These are phyloP conservation scores for Arenaria interpres DNA, from an alignment of 2,113 vertebrate species.

Conservation along the genomic window DNA sequence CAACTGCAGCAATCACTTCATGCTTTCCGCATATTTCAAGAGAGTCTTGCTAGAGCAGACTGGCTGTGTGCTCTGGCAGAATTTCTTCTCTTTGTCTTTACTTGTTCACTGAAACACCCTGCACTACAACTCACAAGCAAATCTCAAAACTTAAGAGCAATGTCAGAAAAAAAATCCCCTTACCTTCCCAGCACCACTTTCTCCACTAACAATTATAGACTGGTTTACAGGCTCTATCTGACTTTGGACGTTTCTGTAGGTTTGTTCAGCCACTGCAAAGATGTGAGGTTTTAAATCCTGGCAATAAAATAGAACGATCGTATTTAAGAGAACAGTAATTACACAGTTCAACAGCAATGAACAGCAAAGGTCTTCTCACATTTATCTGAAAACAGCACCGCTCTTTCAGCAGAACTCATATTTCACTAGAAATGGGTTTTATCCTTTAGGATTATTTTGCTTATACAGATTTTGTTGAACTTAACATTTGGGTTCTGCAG, in stretches of 20 bases:
- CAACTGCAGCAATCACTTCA: slow-evolving; percentile 5
- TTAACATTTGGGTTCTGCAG: neutral
- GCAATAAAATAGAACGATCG: neutral
- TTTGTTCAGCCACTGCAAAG: slow-evolving; percentile 92
- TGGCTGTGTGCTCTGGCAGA: neutral
- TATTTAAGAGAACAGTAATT: neutral
- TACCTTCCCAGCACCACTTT: slow-evolving; percentile 98
- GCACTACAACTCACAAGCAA: neutral
- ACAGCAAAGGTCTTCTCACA: neutral
- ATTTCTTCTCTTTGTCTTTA: neutral
- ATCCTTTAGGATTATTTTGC: neutral
- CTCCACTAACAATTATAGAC: slow-evolving; percentile 94
- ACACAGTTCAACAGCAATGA: neutral
- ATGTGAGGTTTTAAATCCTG: slow-evolving; percentile 94
- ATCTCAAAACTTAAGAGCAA: neutral
- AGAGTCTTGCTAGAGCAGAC: neutral
- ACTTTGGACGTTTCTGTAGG: slow-evolving; percentile 90
- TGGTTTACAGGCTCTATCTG: slow-evolving; percentile 88
- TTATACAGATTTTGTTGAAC: neutral
- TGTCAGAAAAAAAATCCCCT: neutral
- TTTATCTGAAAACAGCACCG: neutral
- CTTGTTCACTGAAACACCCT: neutral
- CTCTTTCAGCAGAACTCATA: neutral
- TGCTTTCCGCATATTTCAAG: neutral
- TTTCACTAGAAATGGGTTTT: neutral